Percentiles rank a stretch among this genome's conserved stretches.
phyloP scores from a whole-genome alignment of 2,888 invertebrate species.

The Dryadula phaetusa region DNA sequence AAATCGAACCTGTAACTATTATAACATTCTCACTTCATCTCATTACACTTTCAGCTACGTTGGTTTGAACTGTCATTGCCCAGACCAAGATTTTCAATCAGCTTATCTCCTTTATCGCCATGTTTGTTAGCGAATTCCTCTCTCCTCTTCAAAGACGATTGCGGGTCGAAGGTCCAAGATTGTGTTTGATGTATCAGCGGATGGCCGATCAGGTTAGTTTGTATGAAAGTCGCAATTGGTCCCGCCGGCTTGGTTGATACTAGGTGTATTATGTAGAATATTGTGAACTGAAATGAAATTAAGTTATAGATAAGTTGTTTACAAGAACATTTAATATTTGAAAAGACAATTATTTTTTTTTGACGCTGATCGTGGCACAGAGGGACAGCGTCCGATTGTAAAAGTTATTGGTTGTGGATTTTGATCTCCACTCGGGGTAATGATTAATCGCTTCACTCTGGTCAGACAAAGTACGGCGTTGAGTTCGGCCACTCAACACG shows the following conservation, averaged over 20 bases:
- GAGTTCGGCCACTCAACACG: too few species aligned
- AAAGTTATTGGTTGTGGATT: too few species aligned
- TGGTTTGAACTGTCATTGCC: constrained; percentile 75
- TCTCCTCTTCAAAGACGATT: constrained; percentile 84
- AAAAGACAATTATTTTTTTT: too few species aligned
- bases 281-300: constrained; percentile 58
- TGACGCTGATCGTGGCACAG: too few species aligned
- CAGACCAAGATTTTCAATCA: constrained; percentile 87
- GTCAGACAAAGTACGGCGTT: too few species aligned
- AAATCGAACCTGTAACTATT: too few species aligned
- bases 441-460: too few species aligned
- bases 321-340: too few species aligned
- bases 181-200: constrained; percentile 85
- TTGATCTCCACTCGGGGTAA: too few species aligned
- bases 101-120: constrained; percentile 85
- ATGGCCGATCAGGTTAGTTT: constrained; percentile 84
- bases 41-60: neutral
- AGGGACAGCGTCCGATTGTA: too few species aligned
- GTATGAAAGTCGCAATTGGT: constrained; percentile 64
- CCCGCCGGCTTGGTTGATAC: constrained; percentile 56
- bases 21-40: too few species aligned
- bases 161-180: constrained; percentile 87
- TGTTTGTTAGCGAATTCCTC: constrained; percentile 85
- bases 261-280: constrained; percentile 55
- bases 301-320: too few species aligned